phyloP scores from a whole-genome alignment of 1,140 invertebrate genomes.

The Habropoda laboriosa region DNA sequence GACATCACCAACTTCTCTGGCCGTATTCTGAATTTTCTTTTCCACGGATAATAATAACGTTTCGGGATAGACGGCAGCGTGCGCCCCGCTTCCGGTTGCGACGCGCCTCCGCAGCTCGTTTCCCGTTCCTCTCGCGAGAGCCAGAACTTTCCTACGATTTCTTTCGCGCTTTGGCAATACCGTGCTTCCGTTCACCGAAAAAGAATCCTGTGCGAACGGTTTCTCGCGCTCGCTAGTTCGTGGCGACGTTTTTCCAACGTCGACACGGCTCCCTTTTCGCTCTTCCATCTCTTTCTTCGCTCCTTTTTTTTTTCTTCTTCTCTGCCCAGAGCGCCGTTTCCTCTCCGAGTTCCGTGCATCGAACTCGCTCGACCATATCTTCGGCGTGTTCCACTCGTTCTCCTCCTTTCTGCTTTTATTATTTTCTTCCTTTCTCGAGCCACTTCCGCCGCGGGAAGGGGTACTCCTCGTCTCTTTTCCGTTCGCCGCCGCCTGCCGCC shows the following conservation, averaged over 20 bases:
- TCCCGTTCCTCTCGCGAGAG: constrained; percentile 39
- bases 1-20: background rate
- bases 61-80: constrained; percentile 27
- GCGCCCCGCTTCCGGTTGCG: constrained; percentile 18
- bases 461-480: constrained; percentile 19
- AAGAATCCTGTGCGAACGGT: constrained; percentile 54
- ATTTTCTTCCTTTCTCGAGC: constrained; percentile 59
- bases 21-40: background rate
- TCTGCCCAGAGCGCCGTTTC: constrained; percentile 9
- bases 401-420: constrained; percentile 38
- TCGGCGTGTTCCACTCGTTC: constrained; percentile 51
- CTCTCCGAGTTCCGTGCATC: constrained; percentile 19
- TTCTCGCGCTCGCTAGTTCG: constrained; percentile 48
- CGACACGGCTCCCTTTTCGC: constrained; percentile 25
- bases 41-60: constrained; percentile 17
- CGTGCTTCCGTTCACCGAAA: constrained; percentile 52
- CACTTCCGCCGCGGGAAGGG: constrained; percentile 48
- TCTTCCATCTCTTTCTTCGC: background rate
- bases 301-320: background rate
- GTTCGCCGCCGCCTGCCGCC: constrained; percentile 20
- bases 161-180: constrained; percentile 62
- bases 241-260: constrained; percentile 58
- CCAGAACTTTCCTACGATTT: constrained; percentile 54
- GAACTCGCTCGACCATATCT: constrained; percentile 58
- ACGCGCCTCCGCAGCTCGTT: constrained; percentile 21